A percentile compares a stretch with the other conserved stretches of the same genome.
phyloP scores from a whole-genome alignment of 1,140 invertebrate genomes.

The Cecropterus lyciades region DNA sequence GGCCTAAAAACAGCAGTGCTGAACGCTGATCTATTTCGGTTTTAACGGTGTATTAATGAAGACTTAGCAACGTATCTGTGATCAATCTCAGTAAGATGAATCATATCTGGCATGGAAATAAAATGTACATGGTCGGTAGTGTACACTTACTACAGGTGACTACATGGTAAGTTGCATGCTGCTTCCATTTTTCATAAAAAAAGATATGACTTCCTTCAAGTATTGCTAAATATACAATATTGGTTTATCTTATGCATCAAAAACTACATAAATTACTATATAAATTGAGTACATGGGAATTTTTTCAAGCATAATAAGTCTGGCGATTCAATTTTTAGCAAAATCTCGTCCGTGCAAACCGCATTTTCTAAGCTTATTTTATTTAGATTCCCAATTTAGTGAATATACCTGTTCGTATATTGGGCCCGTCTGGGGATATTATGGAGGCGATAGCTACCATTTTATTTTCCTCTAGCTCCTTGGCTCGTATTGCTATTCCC shows the following conservation, averaged over 20 bases:
- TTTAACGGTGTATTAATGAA: no score
- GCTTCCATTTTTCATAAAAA: no score
- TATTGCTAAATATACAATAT: no score
- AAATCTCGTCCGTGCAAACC: slow-evolving; percentile 44
- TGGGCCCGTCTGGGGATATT: slow-evolving; percentile 68
- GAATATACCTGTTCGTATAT: slow-evolving; percentile 57
- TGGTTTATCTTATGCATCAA: not conserved
- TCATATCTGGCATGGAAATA: no score
- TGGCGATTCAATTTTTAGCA: slow-evolving; percentile 47
- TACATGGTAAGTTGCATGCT: no score
- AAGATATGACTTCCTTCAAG: no score
- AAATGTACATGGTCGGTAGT: no score
- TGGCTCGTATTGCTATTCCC: slow-evolving; percentile 66
- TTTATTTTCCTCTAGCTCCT: slow-evolving; percentile 68
- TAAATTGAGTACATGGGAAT: not conserved
- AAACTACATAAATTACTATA: slow-evolving; percentile 5
- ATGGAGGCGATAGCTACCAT: slow-evolving; percentile 61
- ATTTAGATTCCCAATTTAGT: slow-evolving; percentile 59
- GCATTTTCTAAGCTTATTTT: slow-evolving; percentile 60
- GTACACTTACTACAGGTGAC: no score
- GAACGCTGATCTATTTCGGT: no score
- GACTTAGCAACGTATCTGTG: no score
- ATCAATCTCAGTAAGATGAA: no score
- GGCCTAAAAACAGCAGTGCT: no score
- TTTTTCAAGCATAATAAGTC: slow-evolving; percentile 24